These are phyloP conservation scores for Fabriciana adippe DNA, from an alignment of 2,888 invertebrate genomes.

Conservation along the genomic window DNA sequence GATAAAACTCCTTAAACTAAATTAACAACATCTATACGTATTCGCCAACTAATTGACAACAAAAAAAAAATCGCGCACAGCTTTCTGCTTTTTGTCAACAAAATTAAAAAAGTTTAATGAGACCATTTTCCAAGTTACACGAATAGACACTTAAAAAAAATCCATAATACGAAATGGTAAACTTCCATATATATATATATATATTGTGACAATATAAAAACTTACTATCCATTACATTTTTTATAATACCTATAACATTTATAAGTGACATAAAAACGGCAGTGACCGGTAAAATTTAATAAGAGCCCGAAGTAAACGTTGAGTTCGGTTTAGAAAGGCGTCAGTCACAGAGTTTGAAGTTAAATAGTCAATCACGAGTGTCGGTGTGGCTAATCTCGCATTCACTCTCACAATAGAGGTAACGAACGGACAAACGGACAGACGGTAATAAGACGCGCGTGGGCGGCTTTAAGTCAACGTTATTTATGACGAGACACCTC, in stretches of 20 bases:
- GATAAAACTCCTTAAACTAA: constrained; percentile 58
- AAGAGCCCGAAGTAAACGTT: constrained; percentile 23
- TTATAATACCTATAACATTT: constrained; percentile 2
- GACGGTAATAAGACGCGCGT: constrained; percentile 79
- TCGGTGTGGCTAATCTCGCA: constrained; percentile 78
- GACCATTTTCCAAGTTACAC: constrained; percentile 10
- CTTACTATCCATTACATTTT: constrained; percentile 12
- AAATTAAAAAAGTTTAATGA: constrained; percentile 7
- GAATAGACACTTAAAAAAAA: constrained; percentile 2
- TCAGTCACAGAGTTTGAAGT: constrained; percentile 69
- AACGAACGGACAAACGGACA: constrained; percentile 80
- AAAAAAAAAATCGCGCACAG: neutral
- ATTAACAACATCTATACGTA: constrained; percentile 48
- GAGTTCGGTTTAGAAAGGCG: constrained; percentile 56
- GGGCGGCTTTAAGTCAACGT: constrained; percentile 79
- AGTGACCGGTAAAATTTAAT: constrained; percentile 31
- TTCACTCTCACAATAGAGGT: constrained; percentile 77
- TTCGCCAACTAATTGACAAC: constrained; percentile 15
- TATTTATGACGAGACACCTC: constrained; percentile 75
- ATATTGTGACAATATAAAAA: neutral
- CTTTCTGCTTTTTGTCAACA: neutral
- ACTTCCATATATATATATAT: neutral
- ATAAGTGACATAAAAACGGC: constrained; percentile 13
- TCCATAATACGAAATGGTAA: neutral
- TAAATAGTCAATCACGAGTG: constrained; percentile 81